A percentile compares a stretch with the other conserved stretches of the same genome.
These are phyloP conservation scores for Papilio aristodemus DNA, from an alignment of 1,140 invertebrate species.

Conservation along the genomic window DNA sequence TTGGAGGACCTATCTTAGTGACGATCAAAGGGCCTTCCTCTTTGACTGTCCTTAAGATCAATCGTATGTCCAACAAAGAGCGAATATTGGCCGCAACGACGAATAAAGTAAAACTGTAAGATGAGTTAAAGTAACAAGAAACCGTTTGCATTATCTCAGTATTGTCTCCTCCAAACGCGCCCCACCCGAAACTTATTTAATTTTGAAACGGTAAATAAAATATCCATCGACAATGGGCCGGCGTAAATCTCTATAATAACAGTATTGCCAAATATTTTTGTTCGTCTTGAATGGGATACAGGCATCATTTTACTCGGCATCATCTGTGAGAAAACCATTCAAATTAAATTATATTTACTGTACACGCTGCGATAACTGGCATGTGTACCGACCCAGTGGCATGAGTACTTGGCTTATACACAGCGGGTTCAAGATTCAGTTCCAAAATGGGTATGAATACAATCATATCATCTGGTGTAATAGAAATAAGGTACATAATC, in stretches of 20 bases:
- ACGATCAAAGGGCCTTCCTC: no score
- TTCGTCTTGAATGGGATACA: conserved; percentile 1
- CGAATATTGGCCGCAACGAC: no score
- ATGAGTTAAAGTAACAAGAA: not conserved
- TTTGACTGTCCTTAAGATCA: no score
- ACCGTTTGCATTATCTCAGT: not conserved
- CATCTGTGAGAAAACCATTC: conserved; percentile 12
- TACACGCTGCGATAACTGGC: not conserved
- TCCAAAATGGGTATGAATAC: no score
- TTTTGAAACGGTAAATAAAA: conserved; percentile 14
- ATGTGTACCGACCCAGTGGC: not conserved
- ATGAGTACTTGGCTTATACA: not conserved
- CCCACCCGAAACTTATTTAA: conserved; percentile 5
- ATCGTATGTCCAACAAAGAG: no score
- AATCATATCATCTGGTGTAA: no score
- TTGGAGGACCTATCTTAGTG: no score
- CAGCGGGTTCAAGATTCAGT: no score
- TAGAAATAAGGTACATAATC: no score
- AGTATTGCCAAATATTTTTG: conserved; percentile 24
- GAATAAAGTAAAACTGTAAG: not conserved
- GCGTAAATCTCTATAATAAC: conserved; percentile 2
- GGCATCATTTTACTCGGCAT: conserved; percentile 5
- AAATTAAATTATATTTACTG: conserved; percentile 2
- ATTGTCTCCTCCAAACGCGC: not conserved
- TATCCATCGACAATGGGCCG: conserved; percentile 9